Conservation (phyloP, 2,797 vertebrate genomes). For the Syngnathus acus region DNA sequence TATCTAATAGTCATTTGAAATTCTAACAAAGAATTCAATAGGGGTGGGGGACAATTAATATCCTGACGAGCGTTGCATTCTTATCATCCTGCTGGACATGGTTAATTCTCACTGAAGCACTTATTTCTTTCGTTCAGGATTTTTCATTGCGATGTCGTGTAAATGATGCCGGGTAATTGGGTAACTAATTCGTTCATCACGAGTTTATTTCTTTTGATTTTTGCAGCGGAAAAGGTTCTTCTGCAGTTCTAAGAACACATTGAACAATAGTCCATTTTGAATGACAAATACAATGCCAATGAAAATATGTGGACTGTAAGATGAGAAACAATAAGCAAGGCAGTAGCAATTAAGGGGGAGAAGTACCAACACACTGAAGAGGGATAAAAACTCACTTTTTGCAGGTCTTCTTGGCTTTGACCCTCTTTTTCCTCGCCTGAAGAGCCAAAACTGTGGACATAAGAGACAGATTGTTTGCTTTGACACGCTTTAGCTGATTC, state of each 20-base stretch:
- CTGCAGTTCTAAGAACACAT: too few species aligned
- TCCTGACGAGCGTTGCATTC: neutral
- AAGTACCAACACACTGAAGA: neutral
- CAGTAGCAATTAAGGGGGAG: neutral
- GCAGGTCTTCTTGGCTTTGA: conserved; percentile 71
- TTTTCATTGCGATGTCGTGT: neutral
- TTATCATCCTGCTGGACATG: neutral
- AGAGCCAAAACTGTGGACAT: conserved; percentile 70
- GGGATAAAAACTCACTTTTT: conserved; percentile 67
- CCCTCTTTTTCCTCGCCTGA: conserved; percentile 76
- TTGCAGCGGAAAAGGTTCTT: too few species aligned
- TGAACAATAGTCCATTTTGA: too few species aligned
- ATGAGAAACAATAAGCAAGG: neutral
- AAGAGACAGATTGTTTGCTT: conserved; percentile 19
- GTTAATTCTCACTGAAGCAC: too few species aligned
- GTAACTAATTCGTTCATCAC: too few species aligned
- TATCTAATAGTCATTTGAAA: neutral
- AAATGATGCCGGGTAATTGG: neutral
- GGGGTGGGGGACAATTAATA: neutral
- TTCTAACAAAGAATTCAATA: neutral
- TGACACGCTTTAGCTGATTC: conserved; percentile 9
- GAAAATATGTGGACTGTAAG: neutral
- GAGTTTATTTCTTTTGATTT: too few species aligned
- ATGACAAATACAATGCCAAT: neutral
- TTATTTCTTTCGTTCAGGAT: too few species aligned